These are phyloP conservation scores for Eulemur rubriventer DNA, from an alignment of 2,797 vertebrate genomes.

Conservation along the genomic window DNA sequence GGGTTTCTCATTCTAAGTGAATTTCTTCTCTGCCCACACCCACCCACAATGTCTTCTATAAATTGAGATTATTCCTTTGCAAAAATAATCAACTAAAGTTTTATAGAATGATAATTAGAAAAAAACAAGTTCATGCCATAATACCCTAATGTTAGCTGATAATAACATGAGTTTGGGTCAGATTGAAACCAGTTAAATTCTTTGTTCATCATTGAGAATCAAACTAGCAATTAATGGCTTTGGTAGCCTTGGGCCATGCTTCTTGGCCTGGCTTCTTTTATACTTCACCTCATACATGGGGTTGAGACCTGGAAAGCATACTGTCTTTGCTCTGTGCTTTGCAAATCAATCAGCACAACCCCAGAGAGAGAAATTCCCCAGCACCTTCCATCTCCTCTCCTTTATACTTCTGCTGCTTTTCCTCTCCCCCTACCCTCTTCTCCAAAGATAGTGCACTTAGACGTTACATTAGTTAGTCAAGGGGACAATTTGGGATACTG, in stretches of 20 bases:
- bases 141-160: neutral
- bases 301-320: neutral
- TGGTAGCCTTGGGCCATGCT: neutral
- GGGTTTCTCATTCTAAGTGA: slow-evolving; percentile 21
- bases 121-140: neutral
- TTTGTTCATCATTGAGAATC: neutral
- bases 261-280: neutral
- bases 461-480: neutral
- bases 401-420: neutral
- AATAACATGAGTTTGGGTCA: neutral
- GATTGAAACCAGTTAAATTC: neutral
- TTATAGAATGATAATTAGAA: neutral
- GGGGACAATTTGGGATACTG: neutral
- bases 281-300: neutral
- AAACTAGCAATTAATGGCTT: neutral
- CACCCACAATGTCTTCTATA: neutral
- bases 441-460: neutral
- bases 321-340: neutral
- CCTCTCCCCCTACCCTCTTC: neutral
- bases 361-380: neutral
- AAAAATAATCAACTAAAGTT: slow-evolving; percentile 12
- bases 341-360: neutral
- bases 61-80: neutral
- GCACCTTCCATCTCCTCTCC: neutral
- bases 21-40: neutral